Conservation (phyloP, 2,888 invertebrate genomes). For the Diarsia rubi region DNA sequence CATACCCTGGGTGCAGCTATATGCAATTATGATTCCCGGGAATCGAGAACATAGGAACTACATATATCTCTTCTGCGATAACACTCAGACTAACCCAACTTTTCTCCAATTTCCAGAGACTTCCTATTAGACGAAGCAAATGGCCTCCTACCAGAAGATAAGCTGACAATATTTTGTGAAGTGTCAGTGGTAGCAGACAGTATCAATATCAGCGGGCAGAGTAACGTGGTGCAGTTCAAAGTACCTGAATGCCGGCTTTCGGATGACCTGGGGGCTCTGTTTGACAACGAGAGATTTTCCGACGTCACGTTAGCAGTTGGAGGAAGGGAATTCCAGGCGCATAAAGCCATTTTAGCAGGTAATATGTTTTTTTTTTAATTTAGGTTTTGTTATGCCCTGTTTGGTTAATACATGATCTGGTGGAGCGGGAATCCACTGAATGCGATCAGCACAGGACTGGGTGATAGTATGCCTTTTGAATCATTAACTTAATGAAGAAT, state of each 20-base stretch:
- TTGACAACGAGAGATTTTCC: conserved; percentile 99
- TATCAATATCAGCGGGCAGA: conserved; percentile 99
- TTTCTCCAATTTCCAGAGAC: conserved; percentile 92
- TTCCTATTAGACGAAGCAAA: conserved; percentile 99
- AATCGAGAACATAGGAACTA: background rate
- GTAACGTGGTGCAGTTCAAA: conserved; percentile 99
- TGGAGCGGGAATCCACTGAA: background rate
- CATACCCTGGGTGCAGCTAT: background rate
- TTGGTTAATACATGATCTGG: background rate
- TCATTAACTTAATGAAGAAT: background rate
- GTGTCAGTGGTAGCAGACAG: conserved; percentile 99
- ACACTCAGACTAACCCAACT: conserved; percentile 6
- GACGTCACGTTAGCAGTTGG: conserved; percentile 99
- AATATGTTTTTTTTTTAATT: conserved; percentile 58
- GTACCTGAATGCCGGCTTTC: conserved; percentile 98
- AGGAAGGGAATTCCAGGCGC: conserved; percentile 97
- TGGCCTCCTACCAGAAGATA: conserved; percentile 99
- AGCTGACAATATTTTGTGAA: conserved; percentile 99
- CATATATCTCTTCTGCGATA: background rate
- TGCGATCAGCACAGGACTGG: background rate
- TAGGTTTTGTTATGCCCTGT: background rate
- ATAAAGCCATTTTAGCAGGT: conserved; percentile 99
- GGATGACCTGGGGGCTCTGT: conserved; percentile 98
- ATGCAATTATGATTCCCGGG: background rate
- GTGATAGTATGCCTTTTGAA: background rate